phyloP scores from a whole-genome alignment of 2,797 vertebrate genomes.

The Molothrus aeneus region DNA sequence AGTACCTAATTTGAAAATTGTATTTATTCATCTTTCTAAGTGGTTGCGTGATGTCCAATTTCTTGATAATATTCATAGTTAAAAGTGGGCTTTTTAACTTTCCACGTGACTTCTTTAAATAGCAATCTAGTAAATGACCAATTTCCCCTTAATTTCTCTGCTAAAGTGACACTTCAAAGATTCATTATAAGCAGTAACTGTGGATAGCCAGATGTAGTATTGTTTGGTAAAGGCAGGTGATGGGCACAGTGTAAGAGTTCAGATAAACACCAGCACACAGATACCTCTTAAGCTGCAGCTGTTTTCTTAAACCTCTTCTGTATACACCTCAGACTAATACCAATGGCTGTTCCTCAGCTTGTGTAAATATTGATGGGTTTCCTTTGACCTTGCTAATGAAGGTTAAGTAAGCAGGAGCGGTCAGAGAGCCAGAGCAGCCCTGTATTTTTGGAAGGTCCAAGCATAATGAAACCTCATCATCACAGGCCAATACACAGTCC shows the following conservation, averaged over 20 bases:
- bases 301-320: background rate
- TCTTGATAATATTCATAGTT: background rate
- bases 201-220: background rate
- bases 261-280: background rate
- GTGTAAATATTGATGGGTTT: background rate
- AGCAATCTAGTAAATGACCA: background rate
- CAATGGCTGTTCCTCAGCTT: background rate
- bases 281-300: background rate
- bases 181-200: background rate
- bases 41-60: background rate
- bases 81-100: background rate
- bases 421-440: background rate
- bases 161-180: background rate
- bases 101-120: background rate
- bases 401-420: background rate
- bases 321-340: background rate
- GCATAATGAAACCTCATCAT: background rate
- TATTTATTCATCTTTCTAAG: background rate
- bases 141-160: background rate
- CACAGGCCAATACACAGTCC: background rate
- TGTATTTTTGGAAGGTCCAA: background rate
- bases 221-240: background rate
- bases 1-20: background rate
- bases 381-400: background rate
- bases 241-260: background rate